phyloP scores from a whole-genome alignment of 2,888 invertebrate genomes.

The Tipula lateralis region DNA sequence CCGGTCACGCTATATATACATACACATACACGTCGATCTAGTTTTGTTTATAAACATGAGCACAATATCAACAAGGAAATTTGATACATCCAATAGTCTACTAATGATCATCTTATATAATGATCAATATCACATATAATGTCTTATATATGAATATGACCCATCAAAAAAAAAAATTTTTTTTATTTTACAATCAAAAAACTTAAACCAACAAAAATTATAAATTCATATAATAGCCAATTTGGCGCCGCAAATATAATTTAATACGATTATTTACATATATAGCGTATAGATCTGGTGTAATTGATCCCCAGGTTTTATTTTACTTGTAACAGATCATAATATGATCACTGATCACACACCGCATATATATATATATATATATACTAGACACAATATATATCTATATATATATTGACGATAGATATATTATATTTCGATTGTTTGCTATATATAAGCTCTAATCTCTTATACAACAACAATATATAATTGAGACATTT shows the following conservation, averaged over 20 bases:
- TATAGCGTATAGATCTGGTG: neutral
- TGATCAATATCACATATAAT: neutral
- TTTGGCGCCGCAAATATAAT: conserved; percentile 24
- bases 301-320: conserved; percentile 11
- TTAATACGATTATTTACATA: conserved; percentile 19
- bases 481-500: neutral
- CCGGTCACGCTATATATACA: neutral
- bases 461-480: neutral
- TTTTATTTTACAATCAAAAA: neutral
- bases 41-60: neutral
- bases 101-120: neutral
- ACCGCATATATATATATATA: no score
- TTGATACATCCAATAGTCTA: neutral
- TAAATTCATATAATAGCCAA: neutral
- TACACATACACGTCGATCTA: neutral
- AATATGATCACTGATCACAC: neutral
- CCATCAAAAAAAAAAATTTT: neutral
- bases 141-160: neutral
- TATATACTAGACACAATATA: neutral
- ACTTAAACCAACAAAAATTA: conserved; percentile 1
- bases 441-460: neutral
- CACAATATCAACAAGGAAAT: neutral
- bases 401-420: neutral
- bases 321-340: conserved; percentile 11
- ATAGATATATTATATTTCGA: neutral